Evolutionary conservation across 2,888 invertebrate species (phyloP).

Genomic region (Eugnorisma glareosa): DNA sequence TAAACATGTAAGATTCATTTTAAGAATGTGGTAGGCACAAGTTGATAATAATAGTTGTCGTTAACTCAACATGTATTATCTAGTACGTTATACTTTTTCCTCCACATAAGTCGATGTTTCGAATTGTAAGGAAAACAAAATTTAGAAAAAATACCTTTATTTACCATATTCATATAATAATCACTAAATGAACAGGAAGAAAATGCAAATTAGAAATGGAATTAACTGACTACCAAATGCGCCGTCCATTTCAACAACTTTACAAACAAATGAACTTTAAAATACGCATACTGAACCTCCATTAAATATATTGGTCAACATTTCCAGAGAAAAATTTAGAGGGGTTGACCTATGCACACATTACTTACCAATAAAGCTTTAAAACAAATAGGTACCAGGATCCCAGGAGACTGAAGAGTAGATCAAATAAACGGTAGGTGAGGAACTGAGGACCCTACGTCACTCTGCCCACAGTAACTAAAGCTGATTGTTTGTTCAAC

Average conservation of each 20-base stretch:
- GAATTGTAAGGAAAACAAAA: background rate
- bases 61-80: background rate
- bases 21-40: too few species aligned
- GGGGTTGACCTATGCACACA: conserved; percentile 90
- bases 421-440: conserved; percentile 84
- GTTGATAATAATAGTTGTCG: background rate
- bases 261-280: conserved; percentile 40
- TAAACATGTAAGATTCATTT: background rate
- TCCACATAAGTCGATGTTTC: background rate
- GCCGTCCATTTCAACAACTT: background rate
- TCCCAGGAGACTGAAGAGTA: conserved; percentile 81
- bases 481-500: conserved; percentile 89
- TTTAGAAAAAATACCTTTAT: background rate
- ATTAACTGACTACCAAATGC: conserved; percentile 22
- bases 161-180: background rate
- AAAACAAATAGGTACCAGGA: conserved; percentile 86
- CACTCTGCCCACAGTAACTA: conserved; percentile 86
- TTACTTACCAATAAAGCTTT: conserved; percentile 91
- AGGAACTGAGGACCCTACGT: conserved; percentile 83
- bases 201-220: conserved; percentile 3
- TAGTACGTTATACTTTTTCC: background rate
- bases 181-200: background rate
- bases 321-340: conserved; percentile 82
- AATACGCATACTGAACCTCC: conserved; percentile 52
- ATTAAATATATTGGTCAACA: conserved; percentile 89